These are phyloP conservation scores for Melikaiella ostensackeni DNA, from an alignment of 2,888 invertebrate genomes.

Conservation along the genomic window DNA sequence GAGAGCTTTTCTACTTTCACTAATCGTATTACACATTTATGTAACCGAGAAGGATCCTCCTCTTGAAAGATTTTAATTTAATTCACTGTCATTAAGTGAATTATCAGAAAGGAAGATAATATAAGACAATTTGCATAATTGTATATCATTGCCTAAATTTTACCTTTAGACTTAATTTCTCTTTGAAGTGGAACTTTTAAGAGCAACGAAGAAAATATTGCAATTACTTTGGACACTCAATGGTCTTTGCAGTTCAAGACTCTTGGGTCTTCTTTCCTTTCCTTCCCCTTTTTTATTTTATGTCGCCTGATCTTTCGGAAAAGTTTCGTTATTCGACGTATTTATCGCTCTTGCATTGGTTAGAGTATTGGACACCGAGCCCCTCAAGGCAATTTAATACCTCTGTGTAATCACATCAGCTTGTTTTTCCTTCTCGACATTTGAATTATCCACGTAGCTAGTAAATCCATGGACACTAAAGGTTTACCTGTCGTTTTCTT, in stretches of 20 bases:
- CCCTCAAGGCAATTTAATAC: background rate
- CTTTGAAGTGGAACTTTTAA: background rate
- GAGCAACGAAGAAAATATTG: background rate
- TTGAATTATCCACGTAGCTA: background rate
- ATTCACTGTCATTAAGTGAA: no score
- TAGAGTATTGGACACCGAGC: constrained; percentile 10
- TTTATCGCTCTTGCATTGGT: constrained; percentile 11
- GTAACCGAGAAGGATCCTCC: no score
- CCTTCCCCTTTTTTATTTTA: background rate
- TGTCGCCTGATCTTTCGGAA: constrained; percentile 9
- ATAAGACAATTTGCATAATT: no score
- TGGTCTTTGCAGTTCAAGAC: background rate
- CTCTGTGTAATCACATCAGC: background rate
- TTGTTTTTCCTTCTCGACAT: constrained; percentile 21
- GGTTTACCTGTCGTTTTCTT: constrained; percentile 1
- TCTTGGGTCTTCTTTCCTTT: background rate
- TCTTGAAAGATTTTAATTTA: no score
- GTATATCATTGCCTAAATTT: no score
- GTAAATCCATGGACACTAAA: background rate
- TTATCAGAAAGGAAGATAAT: no score
- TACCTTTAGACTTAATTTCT: background rate
- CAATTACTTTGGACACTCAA: background rate
- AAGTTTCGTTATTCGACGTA: constrained; percentile 9
- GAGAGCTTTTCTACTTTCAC: no score
- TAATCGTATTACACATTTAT: no score